These are phyloP conservation scores for Verasper variegatus DNA, from an alignment of 2,113 vertebrate genomes.

Conservation along the genomic window DNA sequence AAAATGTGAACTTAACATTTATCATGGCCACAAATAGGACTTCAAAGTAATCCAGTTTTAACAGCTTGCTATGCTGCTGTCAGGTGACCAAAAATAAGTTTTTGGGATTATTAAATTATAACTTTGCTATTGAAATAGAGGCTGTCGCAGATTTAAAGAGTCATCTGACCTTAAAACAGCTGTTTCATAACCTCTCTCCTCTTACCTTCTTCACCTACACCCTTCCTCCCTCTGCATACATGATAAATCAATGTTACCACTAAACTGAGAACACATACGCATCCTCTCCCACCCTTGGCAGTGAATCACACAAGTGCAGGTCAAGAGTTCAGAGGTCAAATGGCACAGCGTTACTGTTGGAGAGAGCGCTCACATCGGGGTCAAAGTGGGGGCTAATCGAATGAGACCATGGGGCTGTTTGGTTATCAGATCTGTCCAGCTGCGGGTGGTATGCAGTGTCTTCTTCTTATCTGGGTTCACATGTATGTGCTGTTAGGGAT, in stretches of 20 bases:
- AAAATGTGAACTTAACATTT: too few relatives aligned
- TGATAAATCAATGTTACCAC: not conserved
- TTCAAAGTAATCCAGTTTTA: too few relatives aligned
- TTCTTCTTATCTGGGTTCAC: slow-evolving; percentile 20
- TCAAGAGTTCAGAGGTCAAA: slow-evolving; percentile 53
- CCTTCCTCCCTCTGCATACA: slow-evolving; percentile 1
- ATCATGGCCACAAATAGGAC: too few relatives aligned
- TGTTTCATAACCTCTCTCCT: not conserved
- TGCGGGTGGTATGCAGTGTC: slow-evolving; percentile 16
- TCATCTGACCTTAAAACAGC: slow-evolving; percentile 13
- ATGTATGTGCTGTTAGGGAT: not conserved
- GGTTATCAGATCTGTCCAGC: slow-evolving; percentile 60
- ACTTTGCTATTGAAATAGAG: too few relatives aligned
- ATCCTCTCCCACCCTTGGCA: not conserved
- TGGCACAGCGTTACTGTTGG: not conserved
- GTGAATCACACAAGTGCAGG: slow-evolving; percentile 31
- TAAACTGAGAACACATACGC: not conserved
- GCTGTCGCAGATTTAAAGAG: not conserved
- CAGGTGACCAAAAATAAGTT: too few relatives aligned
- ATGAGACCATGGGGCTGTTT: slow-evolving; percentile 18
- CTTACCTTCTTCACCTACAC: not conserved
- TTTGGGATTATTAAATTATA: too few relatives aligned
- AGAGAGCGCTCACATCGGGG: slow-evolving; percentile 6
- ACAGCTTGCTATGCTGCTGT: too few relatives aligned
- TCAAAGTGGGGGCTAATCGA: slow-evolving; percentile 32